phyloP scores from a whole-genome alignment of 2,888 invertebrate genomes.

The Temnothorax ravouxi region DNA sequence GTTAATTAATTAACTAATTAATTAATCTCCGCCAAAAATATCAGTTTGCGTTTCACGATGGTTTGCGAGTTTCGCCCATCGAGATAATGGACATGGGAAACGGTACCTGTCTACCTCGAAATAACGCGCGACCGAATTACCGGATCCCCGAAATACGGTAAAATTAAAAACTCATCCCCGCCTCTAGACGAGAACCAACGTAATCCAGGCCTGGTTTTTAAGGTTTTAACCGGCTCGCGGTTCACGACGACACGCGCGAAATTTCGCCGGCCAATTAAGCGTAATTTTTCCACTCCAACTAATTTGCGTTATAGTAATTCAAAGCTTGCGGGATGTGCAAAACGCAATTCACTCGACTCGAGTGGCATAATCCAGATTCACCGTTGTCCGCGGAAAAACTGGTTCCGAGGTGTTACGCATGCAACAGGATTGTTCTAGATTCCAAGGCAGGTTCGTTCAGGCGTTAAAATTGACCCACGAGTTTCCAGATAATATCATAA shows the following conservation, averaged over 20 bases:
- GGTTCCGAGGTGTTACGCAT: constrained; percentile 56
- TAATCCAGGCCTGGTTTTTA: constrained; percentile 23
- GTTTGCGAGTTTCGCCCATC: not conserved
- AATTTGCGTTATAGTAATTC: constrained; percentile 39
- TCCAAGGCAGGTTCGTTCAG: constrained; percentile 59
- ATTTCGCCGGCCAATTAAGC: constrained; percentile 57
- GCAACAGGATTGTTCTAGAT: constrained; percentile 66
- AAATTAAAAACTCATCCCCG: constrained; percentile 54
- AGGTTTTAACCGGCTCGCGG: constrained; percentile 41
- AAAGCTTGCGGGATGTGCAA: constrained; percentile 40
- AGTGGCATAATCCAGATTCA: constrained; percentile 65
- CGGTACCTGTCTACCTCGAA: constrained; percentile 56
- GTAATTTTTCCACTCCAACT: constrained; percentile 10
- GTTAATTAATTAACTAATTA: constrained; percentile 29
- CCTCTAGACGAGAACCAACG: not conserved
- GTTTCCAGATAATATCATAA: constrained; percentile 14
- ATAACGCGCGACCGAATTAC: constrained; percentile 17
- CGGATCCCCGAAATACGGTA: constrained; percentile 28
- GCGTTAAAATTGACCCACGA: constrained; percentile 60
- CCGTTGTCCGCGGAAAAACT: constrained; percentile 58
- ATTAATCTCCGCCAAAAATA: constrained; percentile 11
- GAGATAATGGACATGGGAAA: constrained; percentile 44
- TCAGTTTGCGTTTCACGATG: not conserved
- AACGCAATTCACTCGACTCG: constrained; percentile 44
- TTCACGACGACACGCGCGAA: constrained; percentile 16